These are phyloP conservation scores for Cyphomyrus plagiostoma DNA, from an alignment of 2,113 vertebrate species.

Conservation along the genomic window DNA sequence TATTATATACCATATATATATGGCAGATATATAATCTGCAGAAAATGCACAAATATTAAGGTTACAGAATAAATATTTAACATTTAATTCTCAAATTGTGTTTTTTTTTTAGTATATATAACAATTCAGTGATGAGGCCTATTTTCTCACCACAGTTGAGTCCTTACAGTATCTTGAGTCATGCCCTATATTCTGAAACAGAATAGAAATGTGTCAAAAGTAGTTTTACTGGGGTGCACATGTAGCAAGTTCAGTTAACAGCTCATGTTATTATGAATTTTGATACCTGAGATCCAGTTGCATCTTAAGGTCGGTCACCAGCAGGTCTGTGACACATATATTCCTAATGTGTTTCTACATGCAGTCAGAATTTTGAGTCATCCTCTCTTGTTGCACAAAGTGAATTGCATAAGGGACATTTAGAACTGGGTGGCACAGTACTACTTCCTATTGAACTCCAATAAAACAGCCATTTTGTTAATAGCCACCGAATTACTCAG, in stretches of 20 bases:
- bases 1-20: not conserved
- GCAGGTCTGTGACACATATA: not conserved
- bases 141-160: not conserved
- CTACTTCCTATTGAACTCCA: not conserved
- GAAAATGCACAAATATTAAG: not conserved
- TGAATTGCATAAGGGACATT: not conserved
- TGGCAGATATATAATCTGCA: not conserved
- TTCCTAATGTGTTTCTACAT: not conserved
- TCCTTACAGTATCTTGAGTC: conserved; percentile 40
- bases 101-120: not conserved
- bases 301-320: not conserved
- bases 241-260: not conserved
- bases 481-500: not conserved
- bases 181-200: conserved; percentile 26
- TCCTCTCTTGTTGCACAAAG: not conserved
- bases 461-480: not conserved
- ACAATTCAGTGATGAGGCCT: not conserved
- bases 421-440: not conserved
- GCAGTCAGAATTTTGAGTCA: not conserved
- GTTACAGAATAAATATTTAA: not conserved
- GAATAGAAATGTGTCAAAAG: not conserved
- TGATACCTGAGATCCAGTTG: not conserved
- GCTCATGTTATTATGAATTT: not conserved
- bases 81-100: not conserved
- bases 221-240: not conserved